These are phyloP conservation scores for Harpalus rubripes DNA, from an alignment of 2,888 invertebrate genomes.

Conservation along the genomic window DNA sequence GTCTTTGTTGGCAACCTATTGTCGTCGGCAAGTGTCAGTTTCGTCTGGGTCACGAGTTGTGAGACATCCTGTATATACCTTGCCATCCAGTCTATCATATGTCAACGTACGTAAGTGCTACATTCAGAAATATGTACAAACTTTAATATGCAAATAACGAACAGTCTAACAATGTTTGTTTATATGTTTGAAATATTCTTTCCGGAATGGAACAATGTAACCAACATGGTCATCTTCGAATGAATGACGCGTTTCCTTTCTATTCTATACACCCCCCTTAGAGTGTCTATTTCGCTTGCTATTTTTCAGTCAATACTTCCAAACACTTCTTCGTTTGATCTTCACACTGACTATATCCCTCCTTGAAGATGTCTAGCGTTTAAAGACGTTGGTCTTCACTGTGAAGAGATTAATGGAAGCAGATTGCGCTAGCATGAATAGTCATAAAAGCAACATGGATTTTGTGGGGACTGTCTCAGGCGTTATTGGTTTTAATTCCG, in stretches of 20 bases:
- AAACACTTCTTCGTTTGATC: constrained; percentile 7
- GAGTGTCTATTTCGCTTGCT: constrained; percentile 59
- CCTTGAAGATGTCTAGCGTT: constrained; percentile 21
- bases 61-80: neutral
- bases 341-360: neutral
- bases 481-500: constrained; percentile 62
- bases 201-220: neutral
- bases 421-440: constrained; percentile 69
- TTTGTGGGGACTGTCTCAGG: constrained; percentile 68
- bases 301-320: constrained; percentile 50
- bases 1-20: too few species aligned
- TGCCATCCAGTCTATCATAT: neutral
- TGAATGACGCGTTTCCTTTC: constrained; percentile 64
- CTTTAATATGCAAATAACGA: neutral
- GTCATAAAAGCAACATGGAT: constrained; percentile 69
- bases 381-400: constrained; percentile 44
- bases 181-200: neutral
- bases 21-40: too few species aligned
- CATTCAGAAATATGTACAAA: neutral
- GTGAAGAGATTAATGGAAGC: constrained; percentile 69
- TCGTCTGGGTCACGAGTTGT: too few species aligned
- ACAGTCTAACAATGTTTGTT: neutral
- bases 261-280: constrained; percentile 60
- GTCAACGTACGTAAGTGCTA: neutral
- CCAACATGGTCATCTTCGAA: constrained; percentile 3